Percentiles rank a stretch among this genome's conserved stretches.
These are phyloP conservation scores for Ornithorhynchus anatinus DNA, from an alignment of 2,113 vertebrate genomes.

Conservation along the genomic window DNA sequence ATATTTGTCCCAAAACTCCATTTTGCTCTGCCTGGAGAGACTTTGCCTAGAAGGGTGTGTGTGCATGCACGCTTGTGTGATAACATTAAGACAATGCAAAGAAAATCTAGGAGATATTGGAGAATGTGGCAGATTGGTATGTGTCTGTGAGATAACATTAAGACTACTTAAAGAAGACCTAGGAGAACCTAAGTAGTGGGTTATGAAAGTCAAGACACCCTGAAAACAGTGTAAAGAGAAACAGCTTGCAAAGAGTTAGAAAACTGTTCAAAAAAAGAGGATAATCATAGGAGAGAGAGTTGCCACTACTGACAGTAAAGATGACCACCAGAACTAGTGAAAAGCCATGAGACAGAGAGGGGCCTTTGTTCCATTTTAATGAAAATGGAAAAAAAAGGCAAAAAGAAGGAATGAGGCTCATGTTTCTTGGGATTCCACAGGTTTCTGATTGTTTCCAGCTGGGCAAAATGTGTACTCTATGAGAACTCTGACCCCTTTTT, in stretches of 20 bases:
- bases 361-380: background rate
- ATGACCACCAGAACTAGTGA: background rate
- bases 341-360: background rate
- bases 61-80: slow-evolving; percentile 1
- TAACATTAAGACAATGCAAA: background rate
- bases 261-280: background rate
- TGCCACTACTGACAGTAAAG: background rate
- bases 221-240: background rate
- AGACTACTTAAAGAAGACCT: background rate
- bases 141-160: slow-evolving; percentile 1
- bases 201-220: slow-evolving; percentile 9
- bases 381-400: background rate
- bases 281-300: background rate
- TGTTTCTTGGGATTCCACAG: background rate
- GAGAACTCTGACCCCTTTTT: background rate
- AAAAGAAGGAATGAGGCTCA: background rate
- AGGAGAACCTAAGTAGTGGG: background rate
- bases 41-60: background rate
- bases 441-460: background rate
- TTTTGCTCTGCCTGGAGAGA: no score
- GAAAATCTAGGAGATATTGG: background rate
- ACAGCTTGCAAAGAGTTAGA: background rate
- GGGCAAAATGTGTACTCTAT: background rate
- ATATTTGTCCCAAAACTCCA: no score
- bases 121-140: no score